Conservation (phyloP, 2,888 invertebrate genomes). For the Aleiodes leptofemur region DNA sequence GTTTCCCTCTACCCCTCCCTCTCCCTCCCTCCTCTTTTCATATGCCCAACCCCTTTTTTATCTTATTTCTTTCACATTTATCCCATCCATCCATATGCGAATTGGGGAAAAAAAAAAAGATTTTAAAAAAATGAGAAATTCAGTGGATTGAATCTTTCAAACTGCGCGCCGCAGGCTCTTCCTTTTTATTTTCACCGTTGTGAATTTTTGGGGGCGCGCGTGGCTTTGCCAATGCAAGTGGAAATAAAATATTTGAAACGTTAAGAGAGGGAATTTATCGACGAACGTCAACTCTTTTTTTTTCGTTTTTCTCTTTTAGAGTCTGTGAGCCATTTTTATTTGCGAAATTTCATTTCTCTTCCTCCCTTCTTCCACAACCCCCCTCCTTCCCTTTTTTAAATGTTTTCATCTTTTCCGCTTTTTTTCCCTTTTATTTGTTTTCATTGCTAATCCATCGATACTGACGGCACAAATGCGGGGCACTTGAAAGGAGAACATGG, state of each 20-base stretch:
- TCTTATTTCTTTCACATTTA: constrained; percentile 34
- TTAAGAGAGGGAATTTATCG: constrained; percentile 36
- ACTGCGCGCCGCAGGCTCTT: constrained; percentile 42
- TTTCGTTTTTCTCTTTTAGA: constrained; percentile 15
- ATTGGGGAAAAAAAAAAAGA: background rate
- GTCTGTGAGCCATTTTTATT: constrained; percentile 24
- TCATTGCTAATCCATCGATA: constrained; percentile 67
- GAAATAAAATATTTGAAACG: constrained; percentile 72
- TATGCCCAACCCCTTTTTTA: constrained; percentile 8
- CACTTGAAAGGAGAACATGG: constrained; percentile 20
- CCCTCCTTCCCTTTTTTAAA: background rate
- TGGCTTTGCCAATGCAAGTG: constrained; percentile 68
- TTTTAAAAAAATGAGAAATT: constrained; percentile 8
- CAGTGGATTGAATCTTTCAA: constrained; percentile 47
- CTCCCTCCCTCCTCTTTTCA: background rate
- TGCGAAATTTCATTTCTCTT: constrained; percentile 20
- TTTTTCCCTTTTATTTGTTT: constrained; percentile 52
- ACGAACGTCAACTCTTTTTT: constrained; percentile 43
- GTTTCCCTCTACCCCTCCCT: background rate
- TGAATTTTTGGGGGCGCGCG: constrained; percentile 58
- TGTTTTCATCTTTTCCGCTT: constrained; percentile 42
- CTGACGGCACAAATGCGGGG: constrained; percentile 41
- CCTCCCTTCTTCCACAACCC: no score
- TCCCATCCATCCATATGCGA: constrained; percentile 12
- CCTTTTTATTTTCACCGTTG: constrained; percentile 47